Conservation (phyloP, 2,113 vertebrate genomes). For the Chloroceryle aenea region DNA sequence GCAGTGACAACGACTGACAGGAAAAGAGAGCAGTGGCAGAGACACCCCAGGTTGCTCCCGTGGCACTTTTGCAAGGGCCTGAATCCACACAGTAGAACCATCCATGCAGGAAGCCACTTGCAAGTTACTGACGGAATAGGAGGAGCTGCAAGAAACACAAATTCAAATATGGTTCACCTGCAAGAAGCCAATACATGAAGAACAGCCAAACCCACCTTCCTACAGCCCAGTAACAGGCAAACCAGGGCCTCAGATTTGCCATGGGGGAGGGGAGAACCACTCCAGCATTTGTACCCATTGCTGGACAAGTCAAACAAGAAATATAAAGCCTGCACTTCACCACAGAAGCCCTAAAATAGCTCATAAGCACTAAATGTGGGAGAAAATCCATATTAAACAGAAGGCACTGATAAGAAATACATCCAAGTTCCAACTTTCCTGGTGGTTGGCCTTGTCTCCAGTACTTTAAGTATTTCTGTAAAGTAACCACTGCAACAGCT, state of each 20-base stretch:
- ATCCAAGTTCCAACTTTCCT: background rate
- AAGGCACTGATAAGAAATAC: background rate
- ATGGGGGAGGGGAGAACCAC: background rate
- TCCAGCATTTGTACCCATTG: background rate
- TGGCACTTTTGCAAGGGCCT: background rate
- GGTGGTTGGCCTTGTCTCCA: background rate
- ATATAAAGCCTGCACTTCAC: background rate
- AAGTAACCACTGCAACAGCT: background rate
- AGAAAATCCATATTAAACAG: background rate
- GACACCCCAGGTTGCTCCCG: fast-evolving
- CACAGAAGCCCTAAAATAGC: background rate
- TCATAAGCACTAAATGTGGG: background rate
- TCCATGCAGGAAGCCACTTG: background rate
- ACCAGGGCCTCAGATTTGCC: background rate
- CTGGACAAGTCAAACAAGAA: background rate
- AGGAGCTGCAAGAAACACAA: background rate
- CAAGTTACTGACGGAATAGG: background rate
- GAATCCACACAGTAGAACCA: background rate
- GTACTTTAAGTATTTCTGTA: background rate
- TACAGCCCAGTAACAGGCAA: background rate
- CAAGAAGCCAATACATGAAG: background rate
- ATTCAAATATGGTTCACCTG: background rate
- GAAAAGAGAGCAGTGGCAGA: background rate
- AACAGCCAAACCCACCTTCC: background rate
- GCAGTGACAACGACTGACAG: background rate